Evolutionary conservation across 2,113 vertebrate genomes (phyloP).

Genomic region (Puntigrus tetrazona): DNA sequence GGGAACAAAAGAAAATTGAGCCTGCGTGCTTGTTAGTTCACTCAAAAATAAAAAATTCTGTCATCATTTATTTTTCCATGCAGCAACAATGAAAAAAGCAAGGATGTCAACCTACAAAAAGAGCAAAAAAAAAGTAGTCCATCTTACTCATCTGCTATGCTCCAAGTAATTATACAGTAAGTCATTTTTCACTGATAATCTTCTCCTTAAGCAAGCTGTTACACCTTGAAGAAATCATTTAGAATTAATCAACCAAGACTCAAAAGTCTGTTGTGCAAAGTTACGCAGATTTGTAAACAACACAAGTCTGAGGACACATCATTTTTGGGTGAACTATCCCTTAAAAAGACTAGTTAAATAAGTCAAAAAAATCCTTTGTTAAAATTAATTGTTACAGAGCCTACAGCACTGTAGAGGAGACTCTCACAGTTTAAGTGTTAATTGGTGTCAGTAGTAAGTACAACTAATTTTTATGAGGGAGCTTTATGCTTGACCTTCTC

Average conservation of each 20-base stretch:
- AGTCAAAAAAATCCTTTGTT: not conserved
- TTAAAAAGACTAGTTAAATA: not conserved
- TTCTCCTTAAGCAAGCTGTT: not conserved
- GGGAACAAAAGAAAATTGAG: not conserved
- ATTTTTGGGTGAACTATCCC: not conserved
- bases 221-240: not conserved
- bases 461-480: not conserved
- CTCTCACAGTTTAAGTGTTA: not conserved
- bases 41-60: not conserved
- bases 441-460: constrained; percentile 4
- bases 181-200: not conserved
- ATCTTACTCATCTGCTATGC: not conserved
- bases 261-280: not conserved
- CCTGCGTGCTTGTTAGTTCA: too few relatives aligned
- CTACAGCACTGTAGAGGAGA: not conserved
- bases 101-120: not conserved
- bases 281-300: not conserved
- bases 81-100: not conserved
- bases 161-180: not conserved
- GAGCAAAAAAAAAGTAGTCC: not conserved
- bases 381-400: not conserved
- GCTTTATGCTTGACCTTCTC: constrained; percentile 18
- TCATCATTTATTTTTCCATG: not conserved
- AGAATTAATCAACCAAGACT: not conserved
- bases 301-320: not conserved